Conservation (phyloP, 2,888 invertebrate species). For the Geotrupes spiniger region DNA sequence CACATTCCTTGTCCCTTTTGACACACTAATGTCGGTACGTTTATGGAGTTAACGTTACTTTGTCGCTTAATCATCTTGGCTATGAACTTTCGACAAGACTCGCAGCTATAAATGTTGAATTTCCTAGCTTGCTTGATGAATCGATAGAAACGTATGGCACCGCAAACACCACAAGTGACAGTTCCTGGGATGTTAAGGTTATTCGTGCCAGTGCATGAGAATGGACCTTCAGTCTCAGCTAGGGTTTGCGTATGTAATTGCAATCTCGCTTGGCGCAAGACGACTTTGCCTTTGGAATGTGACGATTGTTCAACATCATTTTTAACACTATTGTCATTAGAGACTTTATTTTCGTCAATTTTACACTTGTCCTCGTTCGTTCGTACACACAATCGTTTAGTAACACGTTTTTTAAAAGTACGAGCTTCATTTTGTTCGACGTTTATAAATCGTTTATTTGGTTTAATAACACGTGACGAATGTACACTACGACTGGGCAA, state of each 20-base stretch:
- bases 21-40: constrained; percentile 57
- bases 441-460: constrained; percentile 80
- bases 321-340: constrained; percentile 45
- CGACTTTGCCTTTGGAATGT: constrained; percentile 61
- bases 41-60: constrained; percentile 25
- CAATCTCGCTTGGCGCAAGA: constrained; percentile 66
- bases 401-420: constrained; percentile 43
- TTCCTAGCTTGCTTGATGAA: constrained; percentile 78
- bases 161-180: constrained; percentile 76
- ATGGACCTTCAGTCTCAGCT: constrained; percentile 63
- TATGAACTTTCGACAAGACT: constrained; percentile 83
- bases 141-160: constrained; percentile 71
- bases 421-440: constrained; percentile 50
- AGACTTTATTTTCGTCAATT: constrained; percentile 43
- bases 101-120: constrained; percentile 82
- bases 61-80: constrained; percentile 73
- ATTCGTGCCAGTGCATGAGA: constrained; percentile 53
- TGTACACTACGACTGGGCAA: constrained; percentile 79
- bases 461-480: constrained; percentile 83
- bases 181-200: constrained; percentile 61
- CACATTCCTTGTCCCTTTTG: constrained; percentile 71
- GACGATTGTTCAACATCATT: constrained; percentile 44
- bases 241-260: constrained; percentile 56
- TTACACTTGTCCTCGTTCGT: constrained; percentile 20
- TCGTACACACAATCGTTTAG: constrained; percentile 32